Evolutionary conservation across 2,113 vertebrate genomes (phyloP).

Genomic region (Naja naja): DNA sequence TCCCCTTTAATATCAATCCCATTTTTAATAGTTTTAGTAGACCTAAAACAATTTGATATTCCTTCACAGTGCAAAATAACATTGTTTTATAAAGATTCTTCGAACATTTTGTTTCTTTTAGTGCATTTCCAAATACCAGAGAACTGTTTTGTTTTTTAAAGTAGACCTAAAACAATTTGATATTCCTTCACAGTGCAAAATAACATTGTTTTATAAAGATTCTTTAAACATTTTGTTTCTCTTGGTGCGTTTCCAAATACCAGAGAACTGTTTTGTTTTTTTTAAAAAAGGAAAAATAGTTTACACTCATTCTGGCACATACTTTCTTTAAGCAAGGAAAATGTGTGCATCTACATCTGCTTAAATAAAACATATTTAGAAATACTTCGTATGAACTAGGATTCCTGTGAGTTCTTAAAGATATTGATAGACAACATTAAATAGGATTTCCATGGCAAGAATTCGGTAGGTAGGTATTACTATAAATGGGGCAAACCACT

Average conservation of each 20-base stretch:
- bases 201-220: background rate
- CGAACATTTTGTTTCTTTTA: background rate
- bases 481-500: background rate
- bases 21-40: background rate
- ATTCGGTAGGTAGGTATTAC: constrained; percentile 4
- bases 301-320: constrained; percentile 66
- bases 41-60: background rate
- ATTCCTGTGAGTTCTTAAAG: constrained; percentile 26
- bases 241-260: background rate
- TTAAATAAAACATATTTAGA: constrained; percentile 35
- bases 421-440: background rate
- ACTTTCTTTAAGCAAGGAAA: constrained; percentile 53
- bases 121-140: background rate
- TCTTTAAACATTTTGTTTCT: background rate
- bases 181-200: background rate
- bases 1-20: background rate
- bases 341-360: constrained; percentile 50
- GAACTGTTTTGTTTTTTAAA: constrained; percentile 14
- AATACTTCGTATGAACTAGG: constrained; percentile 41
- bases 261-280: background rate
- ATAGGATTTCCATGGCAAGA: constrained; percentile 16
- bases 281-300: constrained; percentile 31
- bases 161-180: background rate
- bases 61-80: background rate
- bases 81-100: background rate